These are phyloP conservation scores for Harlomillsia oculata DNA, from an alignment of 1,140 invertebrate species.

Conservation along the genomic window DNA sequence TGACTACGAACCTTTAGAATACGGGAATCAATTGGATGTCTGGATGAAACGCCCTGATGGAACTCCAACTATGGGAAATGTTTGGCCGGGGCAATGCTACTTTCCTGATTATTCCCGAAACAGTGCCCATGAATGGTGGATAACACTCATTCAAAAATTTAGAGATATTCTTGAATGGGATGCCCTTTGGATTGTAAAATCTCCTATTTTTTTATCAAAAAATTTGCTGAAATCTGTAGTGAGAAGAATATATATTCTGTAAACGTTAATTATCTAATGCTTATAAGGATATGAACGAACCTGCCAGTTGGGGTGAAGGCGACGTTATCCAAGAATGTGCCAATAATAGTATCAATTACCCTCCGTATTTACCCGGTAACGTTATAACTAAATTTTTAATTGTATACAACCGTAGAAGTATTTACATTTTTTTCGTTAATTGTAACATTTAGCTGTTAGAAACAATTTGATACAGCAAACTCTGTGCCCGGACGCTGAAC, in stretches of 20 bases:
- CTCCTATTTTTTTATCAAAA: not conserved
- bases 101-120: slow-evolving; percentile 33
- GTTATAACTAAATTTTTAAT: slow-evolving; percentile 1
- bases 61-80: slow-evolving; percentile 34
- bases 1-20: slow-evolving; percentile 25
- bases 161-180: slow-evolving; percentile 25
- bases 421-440: not conserved
- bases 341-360: slow-evolving; percentile 28
- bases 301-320: slow-evolving; percentile 33
- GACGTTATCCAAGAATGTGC: slow-evolving; percentile 28
- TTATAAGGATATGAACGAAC: slow-evolving; percentile 35
- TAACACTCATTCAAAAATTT: slow-evolving; percentile 21
- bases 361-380: slow-evolving; percentile 34
- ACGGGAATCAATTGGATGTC: slow-evolving; percentile 34
- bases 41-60: slow-evolving; percentile 34
- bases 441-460: slow-evolving; percentile 9
- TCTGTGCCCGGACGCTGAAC: slow-evolving; percentile 37
- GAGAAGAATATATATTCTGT: no score
- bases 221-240: not conserved
- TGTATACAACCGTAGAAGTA: not conserved
- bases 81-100: slow-evolving; percentile 39
- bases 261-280: slow-evolving; percentile 3
- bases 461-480: slow-evolving; percentile 35
- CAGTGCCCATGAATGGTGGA: slow-evolving; percentile 28
- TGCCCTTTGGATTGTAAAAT: slow-evolving; percentile 31